phyloP scores from a whole-genome alignment of 1,140 invertebrate genomes.

The Pogonus chalceus region DNA sequence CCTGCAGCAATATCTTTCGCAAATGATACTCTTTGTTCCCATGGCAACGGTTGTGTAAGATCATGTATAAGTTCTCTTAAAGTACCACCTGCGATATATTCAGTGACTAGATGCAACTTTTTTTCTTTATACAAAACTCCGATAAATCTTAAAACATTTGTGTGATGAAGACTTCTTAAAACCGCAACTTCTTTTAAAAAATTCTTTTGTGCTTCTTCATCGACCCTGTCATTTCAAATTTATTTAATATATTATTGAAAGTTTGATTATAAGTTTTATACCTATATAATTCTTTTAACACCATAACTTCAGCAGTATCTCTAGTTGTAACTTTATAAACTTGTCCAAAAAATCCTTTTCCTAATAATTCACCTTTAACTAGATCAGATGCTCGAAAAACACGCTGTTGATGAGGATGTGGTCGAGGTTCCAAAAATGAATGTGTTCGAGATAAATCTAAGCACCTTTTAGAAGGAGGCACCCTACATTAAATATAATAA shows the following conservation, averaged over 20 bases:
- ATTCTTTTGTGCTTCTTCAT: constrained; percentile 88
- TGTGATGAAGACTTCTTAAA: constrained; percentile 74
- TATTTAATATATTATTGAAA: background rate
- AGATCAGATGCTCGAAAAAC: constrained; percentile 85
- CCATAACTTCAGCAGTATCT: constrained; percentile 87
- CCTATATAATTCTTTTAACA: constrained; percentile 80
- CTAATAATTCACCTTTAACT: constrained; percentile 78
- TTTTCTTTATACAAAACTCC: constrained; percentile 90
- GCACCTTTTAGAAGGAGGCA: constrained; percentile 29
- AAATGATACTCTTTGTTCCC: constrained; percentile 73
- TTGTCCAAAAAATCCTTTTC: constrained; percentile 89
- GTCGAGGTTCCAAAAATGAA: constrained; percentile 72
- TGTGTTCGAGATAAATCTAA: constrained; percentile 74
- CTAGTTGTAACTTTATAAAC: constrained; percentile 84
- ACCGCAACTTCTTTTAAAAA: constrained; percentile 92
- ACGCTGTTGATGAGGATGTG: constrained; percentile 48
- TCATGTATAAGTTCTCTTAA: constrained; percentile 77
- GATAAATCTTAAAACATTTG: constrained; percentile 84
- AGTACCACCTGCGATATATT: constrained; percentile 85
- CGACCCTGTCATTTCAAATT: constrained; percentile 47
- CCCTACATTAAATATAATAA: constrained; percentile 16
- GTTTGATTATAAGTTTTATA: background rate
- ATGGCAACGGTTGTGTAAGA: constrained; percentile 55
- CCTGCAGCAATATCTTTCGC: constrained; percentile 86
- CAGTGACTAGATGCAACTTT: constrained; percentile 81